Conservation (phyloP, 30 jellyfish, hydroid and myxozoan species). For the Aurelia coerulea region DNA sequence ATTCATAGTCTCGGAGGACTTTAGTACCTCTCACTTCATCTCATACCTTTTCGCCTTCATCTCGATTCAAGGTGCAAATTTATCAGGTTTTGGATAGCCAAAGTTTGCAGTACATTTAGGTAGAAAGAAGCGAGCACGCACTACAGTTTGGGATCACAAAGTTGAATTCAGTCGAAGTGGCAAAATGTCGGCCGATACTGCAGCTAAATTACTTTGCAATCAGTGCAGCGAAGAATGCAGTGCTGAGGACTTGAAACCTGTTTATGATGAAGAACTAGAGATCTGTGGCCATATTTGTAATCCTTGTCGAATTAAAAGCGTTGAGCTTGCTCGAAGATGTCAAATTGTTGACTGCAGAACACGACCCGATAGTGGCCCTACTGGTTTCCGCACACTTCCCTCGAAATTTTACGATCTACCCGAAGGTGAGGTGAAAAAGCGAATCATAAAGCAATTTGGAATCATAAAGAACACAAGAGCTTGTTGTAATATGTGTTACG, state of each 20-base stretch:
- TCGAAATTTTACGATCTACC: slow-evolving; percentile 78
- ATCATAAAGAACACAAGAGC: slow-evolving; percentile 58
- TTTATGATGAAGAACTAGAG: slow-evolving; percentile 53
- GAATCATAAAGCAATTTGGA: slow-evolving; percentile 75
- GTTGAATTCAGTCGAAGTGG: slow-evolving; percentile 5
- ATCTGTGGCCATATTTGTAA: slow-evolving; percentile 73
- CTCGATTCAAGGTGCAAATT: background rate
- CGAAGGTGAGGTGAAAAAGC: slow-evolving; percentile 75
- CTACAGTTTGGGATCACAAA: background rate
- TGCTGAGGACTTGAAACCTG: slow-evolving; percentile 58
- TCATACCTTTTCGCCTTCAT: background rate
- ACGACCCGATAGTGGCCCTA: slow-evolving; percentile 61
- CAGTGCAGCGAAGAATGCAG: slow-evolving; percentile 62
- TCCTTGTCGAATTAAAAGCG: slow-evolving; percentile 69
- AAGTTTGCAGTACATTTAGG: background rate
- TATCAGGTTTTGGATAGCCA: background rate
- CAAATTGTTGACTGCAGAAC: slow-evolving; percentile 65
- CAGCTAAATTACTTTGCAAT: slow-evolving; percentile 53
- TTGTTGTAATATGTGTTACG: slow-evolving; percentile 79
- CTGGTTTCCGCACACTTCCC: slow-evolving; percentile 83
- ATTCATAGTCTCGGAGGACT: slow-evolving; percentile 16
- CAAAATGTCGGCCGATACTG: slow-evolving; percentile 43
- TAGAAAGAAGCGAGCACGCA: background rate
- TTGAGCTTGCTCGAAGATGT: slow-evolving; percentile 74
- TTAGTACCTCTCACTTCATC: background rate